Evolutionary conservation across 2,113 vertebrate species (phyloP), one percentile per base, ranked within the genome.

Genomic region (Eolophus roseicapilla): DNA sequence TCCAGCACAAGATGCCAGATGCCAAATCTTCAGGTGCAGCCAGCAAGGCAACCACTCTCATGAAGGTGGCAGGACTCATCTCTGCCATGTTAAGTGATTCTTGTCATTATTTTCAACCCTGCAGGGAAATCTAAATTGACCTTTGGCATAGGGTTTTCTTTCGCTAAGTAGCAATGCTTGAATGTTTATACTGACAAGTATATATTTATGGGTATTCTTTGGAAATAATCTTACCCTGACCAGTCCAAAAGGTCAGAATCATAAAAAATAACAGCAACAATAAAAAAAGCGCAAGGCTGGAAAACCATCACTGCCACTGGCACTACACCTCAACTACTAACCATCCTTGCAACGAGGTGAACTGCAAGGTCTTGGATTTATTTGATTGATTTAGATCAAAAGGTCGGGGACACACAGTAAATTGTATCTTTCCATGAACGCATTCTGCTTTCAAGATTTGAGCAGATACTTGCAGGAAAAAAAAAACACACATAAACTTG

Each of bases 331-430:
- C 88, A 63, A 43, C 84, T 50, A 70, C 70, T 92, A 82, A 70
- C 74, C 0, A 8, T 83, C 77, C 87, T 91, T 74, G 65, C 33
- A 81, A 88, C 19, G 81, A 85, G 86, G 91, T 88, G 84, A 94
- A 90, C 44, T 60, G 62, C 76, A 85, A 90, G 73, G 74, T 94
- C 89, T 84, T 96, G n/a, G 60, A 79, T 92, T 91, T 82, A 92
- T 85, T 92, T 92, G 87, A 96, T 39, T 82, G 86, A 97, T 39
- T 70, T 81, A 92, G 96, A 96, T 92, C 93, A 87, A 91, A 88
- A 95, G 96, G 93, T 78, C 70, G 74, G 67, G 79, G 88, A 74
- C 77, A 59, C 80, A 69, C 3, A 16, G 33, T 78, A 90, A 92
- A 94, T 74, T 39, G 59, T 92, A 82, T 92, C 53, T 80, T 97